Evolutionary conservation across 2,113 vertebrate species (phyloP), one percentile per base, ranked within the genome.

Genomic region (Thymallus thymallus): DNA sequence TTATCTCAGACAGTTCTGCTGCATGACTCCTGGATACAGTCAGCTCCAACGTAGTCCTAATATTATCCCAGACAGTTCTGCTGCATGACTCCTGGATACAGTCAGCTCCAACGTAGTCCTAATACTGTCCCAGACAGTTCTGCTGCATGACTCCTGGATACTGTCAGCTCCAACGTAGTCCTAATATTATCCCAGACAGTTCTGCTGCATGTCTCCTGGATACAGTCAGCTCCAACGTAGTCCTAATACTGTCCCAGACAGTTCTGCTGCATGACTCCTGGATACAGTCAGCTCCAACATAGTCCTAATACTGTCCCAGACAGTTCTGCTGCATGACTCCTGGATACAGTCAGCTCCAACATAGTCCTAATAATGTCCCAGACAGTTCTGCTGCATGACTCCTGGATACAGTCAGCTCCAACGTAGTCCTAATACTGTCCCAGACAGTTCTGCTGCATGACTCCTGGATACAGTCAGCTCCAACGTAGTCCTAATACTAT

Each of bases 371-470:
- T 76, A 75, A 69, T 32, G 75, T 83, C 80, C 64, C 71, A 64
- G 58, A 55, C n/a, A 69, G 26, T 26, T 26, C 26, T 26, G 26
- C 2, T 26, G 26, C 26, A 26, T 26, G 26, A 82, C 77, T 46
- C 79, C 72, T 48, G 14, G 76, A 63, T 63, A 74, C 72, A 58
- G 71, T 80, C 78, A 78, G 73, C 72, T 72, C 29, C 55, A 74
- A 85, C 79, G 60, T 86, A 67, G 72, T 68, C 74, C 74, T 23
- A 67, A 77, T 76, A 75, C 68, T 32, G 75, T 83, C 80, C 64
- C 71, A 64, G 58, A 55, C n/a, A 69, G 26, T 26, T 26, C 26
- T 26, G 26, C 2, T 26, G 26, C 26, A 26, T 26, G 26, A 82
- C 77, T 46, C 79, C 72, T 48, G 14, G 76, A 63, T 63, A 74